A percentile compares a stretch with the other conserved stretches of the same genome.
Evolutionary conservation across 30 jellyfish, hydroid and myxozoan species (phyloP).

Genomic region (Turritopsis dohrnii): DNA sequence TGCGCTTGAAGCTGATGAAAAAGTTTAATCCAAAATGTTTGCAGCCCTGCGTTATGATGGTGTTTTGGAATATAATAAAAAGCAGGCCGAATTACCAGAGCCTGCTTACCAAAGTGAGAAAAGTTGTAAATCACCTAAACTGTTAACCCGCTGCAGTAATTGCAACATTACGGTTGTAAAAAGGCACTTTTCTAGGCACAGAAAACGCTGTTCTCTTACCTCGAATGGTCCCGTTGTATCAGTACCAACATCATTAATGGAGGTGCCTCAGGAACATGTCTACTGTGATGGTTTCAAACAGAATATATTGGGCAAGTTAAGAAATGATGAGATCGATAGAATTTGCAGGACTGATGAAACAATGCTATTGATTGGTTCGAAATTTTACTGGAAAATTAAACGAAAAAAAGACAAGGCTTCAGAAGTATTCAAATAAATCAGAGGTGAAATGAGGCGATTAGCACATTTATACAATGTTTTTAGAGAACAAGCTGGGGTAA

Average conservation of each 20-base stretch:
- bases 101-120: conserved; percentile 10
- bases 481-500: background rate
- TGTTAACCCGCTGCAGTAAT: conserved; percentile 11
- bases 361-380: background rate
- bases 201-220: background rate
- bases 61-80: background rate
- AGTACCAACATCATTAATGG: background rate
- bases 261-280: background rate
- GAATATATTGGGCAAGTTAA: conserved; percentile 2
- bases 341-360: conserved; percentile 6
- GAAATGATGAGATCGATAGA: conserved; percentile 2
- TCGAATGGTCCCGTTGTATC: background rate
- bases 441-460: conserved; percentile 4
- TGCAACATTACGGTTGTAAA: conserved; percentile 1
- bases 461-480: background rate
- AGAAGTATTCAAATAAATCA: background rate
- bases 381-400: background rate
- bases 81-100: conserved; percentile 2
- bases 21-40: no score
- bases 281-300: conserved; percentile 1
- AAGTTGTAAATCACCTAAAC: background rate
- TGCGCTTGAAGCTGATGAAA: background rate
- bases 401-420: background rate
- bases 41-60: conserved; percentile 4
- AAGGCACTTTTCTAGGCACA: conserved; percentile 8